A percentile compares a stretch with the other conserved stretches of the same genome.
Evolutionary conservation across 2,888 invertebrate genomes (phyloP).

Genomic region (Anaspis maculata): DNA sequence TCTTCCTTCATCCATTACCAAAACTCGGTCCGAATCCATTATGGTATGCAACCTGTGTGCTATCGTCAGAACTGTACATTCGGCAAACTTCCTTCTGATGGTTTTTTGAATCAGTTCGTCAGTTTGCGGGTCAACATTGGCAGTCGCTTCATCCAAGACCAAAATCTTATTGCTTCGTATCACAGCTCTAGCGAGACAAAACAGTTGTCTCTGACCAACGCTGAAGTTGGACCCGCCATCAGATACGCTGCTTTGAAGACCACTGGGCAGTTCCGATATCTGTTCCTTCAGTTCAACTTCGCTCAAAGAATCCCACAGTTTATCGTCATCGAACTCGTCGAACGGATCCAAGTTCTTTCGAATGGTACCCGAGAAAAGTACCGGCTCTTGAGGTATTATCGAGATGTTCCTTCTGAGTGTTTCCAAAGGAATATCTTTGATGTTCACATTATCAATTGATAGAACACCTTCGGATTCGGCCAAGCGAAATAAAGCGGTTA

Average conservation of each 20-base stretch:
- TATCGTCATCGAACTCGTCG: constrained; percentile 57
- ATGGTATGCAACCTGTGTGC: constrained; percentile 54
- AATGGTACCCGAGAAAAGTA: constrained; percentile 63
- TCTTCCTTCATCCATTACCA: constrained; percentile 49
- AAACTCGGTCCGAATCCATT: constrained; percentile 61
- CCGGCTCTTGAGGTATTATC: constrained; percentile 47
- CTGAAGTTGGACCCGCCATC: constrained; percentile 9
- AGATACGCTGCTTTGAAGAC: constrained; percentile 3
- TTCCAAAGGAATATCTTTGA: constrained; percentile 58
- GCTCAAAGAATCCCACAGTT: constrained; percentile 65
- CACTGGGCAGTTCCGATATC: constrained; percentile 29
- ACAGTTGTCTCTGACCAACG: constrained; percentile 8
- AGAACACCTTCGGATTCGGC: constrained; percentile 66
- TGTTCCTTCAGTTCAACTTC: constrained; percentile 56
- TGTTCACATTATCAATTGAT: constrained; percentile 65
- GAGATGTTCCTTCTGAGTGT: constrained; percentile 56
- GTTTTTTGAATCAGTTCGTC: constrained; percentile 68
- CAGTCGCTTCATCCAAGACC: constrained; percentile 8
- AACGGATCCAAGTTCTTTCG: constrained; percentile 79
- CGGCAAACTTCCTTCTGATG: constrained; percentile 61
- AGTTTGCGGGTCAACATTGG: constrained; percentile 28
- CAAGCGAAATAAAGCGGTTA: constrained; percentile 72
- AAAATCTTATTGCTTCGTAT: constrained; percentile 7
- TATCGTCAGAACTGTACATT: constrained; percentile 73
- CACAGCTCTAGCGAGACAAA: constrained; percentile 9